A percentile compares a stretch with the other conserved stretches of the same genome.
Conservation (phyloP, 2,888 invertebrate genomes). For the Acrobasis consociella region DNA sequence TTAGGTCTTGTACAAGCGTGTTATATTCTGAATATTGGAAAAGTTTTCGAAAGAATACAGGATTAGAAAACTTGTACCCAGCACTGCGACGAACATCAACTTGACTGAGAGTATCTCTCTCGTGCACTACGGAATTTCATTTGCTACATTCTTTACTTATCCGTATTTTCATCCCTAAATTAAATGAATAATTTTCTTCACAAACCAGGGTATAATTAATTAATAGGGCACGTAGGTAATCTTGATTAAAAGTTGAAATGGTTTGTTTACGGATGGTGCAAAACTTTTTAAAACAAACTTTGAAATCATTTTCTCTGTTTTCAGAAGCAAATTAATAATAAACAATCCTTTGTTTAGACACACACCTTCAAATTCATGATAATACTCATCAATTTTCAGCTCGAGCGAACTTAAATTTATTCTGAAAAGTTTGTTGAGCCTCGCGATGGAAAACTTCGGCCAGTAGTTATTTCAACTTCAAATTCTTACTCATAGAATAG, state of each 20-base stretch:
- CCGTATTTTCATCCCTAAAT: not conserved
- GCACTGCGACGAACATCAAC: conserved; percentile 49
- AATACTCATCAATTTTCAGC: conserved; percentile 59
- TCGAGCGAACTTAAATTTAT: conserved; percentile 58
- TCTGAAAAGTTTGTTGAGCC: conserved; percentile 52
- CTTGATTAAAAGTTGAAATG: not conserved
- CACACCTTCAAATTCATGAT: conserved; percentile 43
- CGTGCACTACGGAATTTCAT: conserved; percentile 4
- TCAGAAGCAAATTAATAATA: conserved; percentile 28
- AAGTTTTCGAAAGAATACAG: conserved; percentile 66
- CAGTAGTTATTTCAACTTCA: conserved; percentile 61
- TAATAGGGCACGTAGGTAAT: too few species aligned
- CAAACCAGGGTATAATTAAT: not conserved
- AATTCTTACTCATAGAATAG: conserved; percentile 48
- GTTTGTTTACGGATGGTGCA: not conserved
- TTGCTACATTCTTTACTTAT: conserved; percentile 1
- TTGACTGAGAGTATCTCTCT: conserved; percentile 22
- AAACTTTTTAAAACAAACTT: not conserved
- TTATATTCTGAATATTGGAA: conserved; percentile 70
- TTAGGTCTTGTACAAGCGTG: conserved; percentile 61
- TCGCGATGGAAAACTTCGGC: conserved; percentile 54
- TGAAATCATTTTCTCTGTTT: conserved; percentile 24
- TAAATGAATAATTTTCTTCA: not conserved
- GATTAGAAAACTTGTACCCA: conserved; percentile 68
- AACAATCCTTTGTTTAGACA: conserved; percentile 27